Percentiles rank a stretch among this genome's conserved stretches.
Evolutionary conservation across 2,888 invertebrate genomes (phyloP).

Genomic region (Sepiola atlantica): DNA sequence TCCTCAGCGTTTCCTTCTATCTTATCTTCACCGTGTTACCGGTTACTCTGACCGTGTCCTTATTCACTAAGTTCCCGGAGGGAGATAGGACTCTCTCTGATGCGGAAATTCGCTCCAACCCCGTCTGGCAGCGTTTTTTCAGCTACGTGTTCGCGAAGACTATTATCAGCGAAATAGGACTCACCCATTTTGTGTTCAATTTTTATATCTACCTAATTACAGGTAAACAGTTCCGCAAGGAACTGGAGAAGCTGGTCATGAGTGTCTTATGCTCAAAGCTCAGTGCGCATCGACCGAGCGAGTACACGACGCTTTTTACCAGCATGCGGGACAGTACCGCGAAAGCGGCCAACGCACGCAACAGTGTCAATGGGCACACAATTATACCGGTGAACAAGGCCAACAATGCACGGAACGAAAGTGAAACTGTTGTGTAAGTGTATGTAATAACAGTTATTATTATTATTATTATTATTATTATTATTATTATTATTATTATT

Average conservation of each 20-base stretch:
- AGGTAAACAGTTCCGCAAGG: conserved; percentile 72
- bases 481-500: no score
- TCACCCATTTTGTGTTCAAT: conserved; percentile 73
- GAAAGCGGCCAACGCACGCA: background rate
- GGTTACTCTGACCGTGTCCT: conserved; percentile 68
- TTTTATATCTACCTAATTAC: conserved; percentile 73
- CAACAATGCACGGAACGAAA: background rate
- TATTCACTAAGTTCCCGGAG: conserved; percentile 62
- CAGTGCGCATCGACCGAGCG: conserved; percentile 33
- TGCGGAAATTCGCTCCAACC: conserved; percentile 59
- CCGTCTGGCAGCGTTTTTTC: conserved; percentile 64
- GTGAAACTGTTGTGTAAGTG: conserved; percentile 45
- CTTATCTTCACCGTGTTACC: conserved; percentile 72
- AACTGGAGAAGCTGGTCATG: conserved; percentile 63
- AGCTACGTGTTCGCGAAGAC: conserved; percentile 62
- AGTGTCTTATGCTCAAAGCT: conserved; percentile 37
- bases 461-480: background rate
- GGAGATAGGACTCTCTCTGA: conserved; percentile 55
- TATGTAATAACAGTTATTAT: background rate
- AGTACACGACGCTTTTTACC: background rate
- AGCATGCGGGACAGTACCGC: background rate
- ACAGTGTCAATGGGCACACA: conserved; percentile 41
- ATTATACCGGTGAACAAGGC: conserved; percentile 12
- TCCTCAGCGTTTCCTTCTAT: conserved; percentile 73
- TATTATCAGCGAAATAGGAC: conserved; percentile 69